Base-by-base conservation (phyloP, 2,888 invertebrate genomes). In the Ochropleura leucogaster region DNA sequence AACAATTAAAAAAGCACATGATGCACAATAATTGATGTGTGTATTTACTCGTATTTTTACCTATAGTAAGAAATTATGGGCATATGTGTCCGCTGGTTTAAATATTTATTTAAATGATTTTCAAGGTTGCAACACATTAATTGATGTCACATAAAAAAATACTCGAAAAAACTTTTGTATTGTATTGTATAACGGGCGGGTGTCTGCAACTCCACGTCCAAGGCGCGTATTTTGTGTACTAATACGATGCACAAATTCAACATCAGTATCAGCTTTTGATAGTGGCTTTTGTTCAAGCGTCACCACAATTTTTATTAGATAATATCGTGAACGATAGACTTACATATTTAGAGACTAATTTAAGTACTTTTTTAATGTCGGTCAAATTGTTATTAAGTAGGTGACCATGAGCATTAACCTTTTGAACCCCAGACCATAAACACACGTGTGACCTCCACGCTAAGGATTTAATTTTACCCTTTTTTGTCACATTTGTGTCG, bases 231-330 rank as follows among this genome's bases (percentile, higher is more conserved):
- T 30, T 30, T 30, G 30, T 30, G 30, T 30, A 30, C 30, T 30
- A 30, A 30, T 40, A 49, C 6, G 0, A 3, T 20, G 16, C 8
- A n/a, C 14, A 12, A n/a, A 16, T 73, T 73, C 3, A 53, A 76
- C 3, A 46, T 64, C 42, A 40, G 14, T n/a, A 40, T 44, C 6
- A 14, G 51, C 7, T 74, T 40, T 76, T 72, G 10, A 75, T 44
- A 20, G 10, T 40, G 16, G 16, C 20, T 42, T 70, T 40, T 47
- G n/a, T 47, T 10, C 7, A 66, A 46, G 30, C n/a, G 30, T 46
- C 30, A 8, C 14, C 18, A 51, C 9, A 69, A n/a, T 14, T 42
- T 70, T n/a, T 40, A 59, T 59, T 40, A 4, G 71, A 10, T 14
- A 30, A n/a, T 44, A 9, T 30, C 4, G 9, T 3, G 7, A 4